phyloP scores from a whole-genome alignment of 2,888 invertebrate genomes.

The Tryphoninae sp. region DNA sequence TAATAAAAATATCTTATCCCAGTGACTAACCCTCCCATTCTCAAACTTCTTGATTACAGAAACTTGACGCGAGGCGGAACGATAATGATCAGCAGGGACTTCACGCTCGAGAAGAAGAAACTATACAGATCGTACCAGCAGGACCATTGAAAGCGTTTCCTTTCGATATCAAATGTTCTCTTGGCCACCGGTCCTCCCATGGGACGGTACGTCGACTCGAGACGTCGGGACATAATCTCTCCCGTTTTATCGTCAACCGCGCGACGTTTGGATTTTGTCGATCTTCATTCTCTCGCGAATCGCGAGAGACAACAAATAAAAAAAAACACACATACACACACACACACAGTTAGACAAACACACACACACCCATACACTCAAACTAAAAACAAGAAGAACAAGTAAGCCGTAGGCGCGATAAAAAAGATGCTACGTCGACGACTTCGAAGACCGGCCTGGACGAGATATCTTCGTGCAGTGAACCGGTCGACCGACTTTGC shows the following conservation, averaged over 20 bases:
- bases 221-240: no score
- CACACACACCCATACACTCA: no score
- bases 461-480: slow-evolving; percentile 4
- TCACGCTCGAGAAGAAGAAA: slow-evolving; percentile 95
- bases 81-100: slow-evolving; percentile 94
- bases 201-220: not conserved
- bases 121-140: slow-evolving; percentile 90
- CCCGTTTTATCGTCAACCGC: no score
- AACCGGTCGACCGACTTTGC: slow-evolving; percentile 41
- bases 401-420: no score
- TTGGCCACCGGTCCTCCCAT: not conserved
- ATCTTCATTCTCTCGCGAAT: no score
- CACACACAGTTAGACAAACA: no score
- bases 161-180: slow-evolving; percentile 3
- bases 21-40: not conserved
- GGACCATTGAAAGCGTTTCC: slow-evolving; percentile 69
- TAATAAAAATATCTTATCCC: not conserved
- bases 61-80: slow-evolving; percentile 93
- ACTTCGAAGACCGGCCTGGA: no score
- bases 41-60: slow-evolving; percentile 81
- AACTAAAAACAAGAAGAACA: no score
- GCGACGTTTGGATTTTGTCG: no score
- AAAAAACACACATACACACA: no score
- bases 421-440: no score
- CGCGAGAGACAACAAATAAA: no score